Percentiles rank a stretch among this genome's conserved stretches.
These are phyloP conservation scores for Platycheirus albimanus DNA, from an alignment of 2,888 invertebrate genomes.

Conservation along the genomic window DNA sequence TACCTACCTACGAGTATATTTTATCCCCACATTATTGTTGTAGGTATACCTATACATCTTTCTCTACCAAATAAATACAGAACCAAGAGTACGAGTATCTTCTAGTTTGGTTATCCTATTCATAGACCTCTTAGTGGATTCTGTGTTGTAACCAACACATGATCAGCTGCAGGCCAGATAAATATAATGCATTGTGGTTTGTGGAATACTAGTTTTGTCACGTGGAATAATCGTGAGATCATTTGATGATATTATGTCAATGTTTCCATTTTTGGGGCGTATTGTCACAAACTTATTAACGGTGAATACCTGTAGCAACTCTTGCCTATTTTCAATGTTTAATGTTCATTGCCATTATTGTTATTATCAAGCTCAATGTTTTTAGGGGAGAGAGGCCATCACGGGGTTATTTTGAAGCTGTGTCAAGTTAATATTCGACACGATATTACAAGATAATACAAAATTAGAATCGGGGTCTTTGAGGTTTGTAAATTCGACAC, in stretches of 20 bases:
- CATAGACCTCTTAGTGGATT: not conserved
- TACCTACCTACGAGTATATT: not conserved
- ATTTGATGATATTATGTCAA: conserved; percentile 73
- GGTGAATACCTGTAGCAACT: conserved; percentile 4
- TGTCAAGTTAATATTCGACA: no score
- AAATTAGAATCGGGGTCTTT: no score
- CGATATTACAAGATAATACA: no score
- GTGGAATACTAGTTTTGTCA: conserved; percentile 65
- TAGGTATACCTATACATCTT: no score
- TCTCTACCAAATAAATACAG: not conserved
- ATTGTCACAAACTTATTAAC: conserved; percentile 66
- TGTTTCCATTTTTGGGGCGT: conserved; percentile 66
- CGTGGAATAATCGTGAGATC: conserved; percentile 74
- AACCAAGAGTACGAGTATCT: conserved; percentile 8
- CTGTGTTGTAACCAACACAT: conserved; percentile 9
- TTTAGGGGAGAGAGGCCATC: conserved; percentile 22
- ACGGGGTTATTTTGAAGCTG: no score
- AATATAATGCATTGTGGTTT: conserved; percentile 26
- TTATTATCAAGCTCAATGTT: conserved; percentile 11
- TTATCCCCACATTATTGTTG: not conserved
- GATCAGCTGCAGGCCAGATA: conserved; percentile 26
- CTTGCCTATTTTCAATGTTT: not conserved
- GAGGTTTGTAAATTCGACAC: no score
- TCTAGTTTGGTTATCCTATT: conserved; percentile 35
- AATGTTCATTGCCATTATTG: conserved; percentile 13